phyloP scores from a whole-genome alignment of 1,140 invertebrate genomes.

The Yoshiicerus persimilis region DNA sequence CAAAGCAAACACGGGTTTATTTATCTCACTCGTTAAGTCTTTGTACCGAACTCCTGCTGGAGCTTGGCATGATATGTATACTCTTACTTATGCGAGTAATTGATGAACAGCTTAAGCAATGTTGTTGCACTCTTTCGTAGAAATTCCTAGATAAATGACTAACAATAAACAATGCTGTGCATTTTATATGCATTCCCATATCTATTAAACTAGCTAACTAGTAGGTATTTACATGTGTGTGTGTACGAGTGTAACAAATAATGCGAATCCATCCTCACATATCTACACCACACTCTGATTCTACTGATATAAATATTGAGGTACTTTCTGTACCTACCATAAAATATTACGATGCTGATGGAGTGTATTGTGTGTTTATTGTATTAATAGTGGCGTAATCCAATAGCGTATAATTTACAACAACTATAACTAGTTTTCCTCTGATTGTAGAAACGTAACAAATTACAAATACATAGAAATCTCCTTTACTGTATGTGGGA shows the following conservation, averaged over 20 bases:
- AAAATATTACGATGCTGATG: neutral
- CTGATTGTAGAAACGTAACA: neutral
- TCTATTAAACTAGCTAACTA: neutral
- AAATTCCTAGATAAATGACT: neutral
- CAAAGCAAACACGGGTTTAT: slow-evolving; percentile 25
- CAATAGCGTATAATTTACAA: neutral
- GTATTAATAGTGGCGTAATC: neutral
- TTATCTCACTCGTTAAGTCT: slow-evolving; percentile 6
- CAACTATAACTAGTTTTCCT: neutral
- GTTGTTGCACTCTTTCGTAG: neutral
- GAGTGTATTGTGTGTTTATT: neutral
- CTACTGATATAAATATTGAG: neutral
- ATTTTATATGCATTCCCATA: neutral
- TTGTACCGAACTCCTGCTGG: neutral
- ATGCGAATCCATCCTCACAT: neutral
- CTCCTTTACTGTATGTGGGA: neutral
- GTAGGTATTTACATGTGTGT: neutral
- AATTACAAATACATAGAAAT: neutral
- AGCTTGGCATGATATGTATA: neutral
- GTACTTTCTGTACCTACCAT: neutral
- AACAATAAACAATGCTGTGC: neutral
- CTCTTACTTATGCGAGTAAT: neutral
- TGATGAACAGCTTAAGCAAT: neutral
- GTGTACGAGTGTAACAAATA: neutral
- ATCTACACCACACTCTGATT: neutral